Evolutionary conservation across 2,113 vertebrate genomes (phyloP).

Genomic region (Pionites leucogaster): DNA sequence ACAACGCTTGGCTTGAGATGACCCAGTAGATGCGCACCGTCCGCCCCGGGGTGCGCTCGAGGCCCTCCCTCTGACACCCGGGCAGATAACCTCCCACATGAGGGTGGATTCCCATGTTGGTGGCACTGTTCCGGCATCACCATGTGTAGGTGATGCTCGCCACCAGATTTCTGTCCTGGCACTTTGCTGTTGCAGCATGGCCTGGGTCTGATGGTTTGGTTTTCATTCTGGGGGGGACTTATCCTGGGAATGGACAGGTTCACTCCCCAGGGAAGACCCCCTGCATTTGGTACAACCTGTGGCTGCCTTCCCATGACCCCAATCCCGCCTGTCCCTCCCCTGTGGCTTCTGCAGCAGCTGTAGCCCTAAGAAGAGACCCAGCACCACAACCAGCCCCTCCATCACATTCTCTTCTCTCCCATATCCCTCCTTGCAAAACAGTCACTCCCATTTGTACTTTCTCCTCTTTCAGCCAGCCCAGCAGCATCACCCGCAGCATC

Average conservation of each 20-base stretch:
- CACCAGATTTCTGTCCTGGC: background rate
- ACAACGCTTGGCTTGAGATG: background rate
- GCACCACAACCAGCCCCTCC: background rate
- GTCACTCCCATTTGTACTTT: no score
- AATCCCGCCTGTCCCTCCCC: background rate
- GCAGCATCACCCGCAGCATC: background rate
- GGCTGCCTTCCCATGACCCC: background rate
- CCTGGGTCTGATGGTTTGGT: background rate
- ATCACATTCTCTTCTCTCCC: background rate
- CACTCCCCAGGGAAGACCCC: background rate
- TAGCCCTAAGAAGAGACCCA: background rate
- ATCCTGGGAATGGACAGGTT: background rate
- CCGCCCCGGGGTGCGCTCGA: background rate
- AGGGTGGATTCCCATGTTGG: no score
- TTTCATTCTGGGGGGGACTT: background rate
- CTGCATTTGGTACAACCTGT: background rate
- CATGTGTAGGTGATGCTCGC: background rate
- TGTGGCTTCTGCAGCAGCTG: background rate
- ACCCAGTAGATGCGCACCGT: rapidly evolving
- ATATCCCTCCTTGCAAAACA: background rate
- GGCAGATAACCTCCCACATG: background rate
- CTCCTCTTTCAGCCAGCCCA: background rate
- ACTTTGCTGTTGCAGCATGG: background rate
- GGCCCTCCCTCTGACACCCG: rapidly evolving
- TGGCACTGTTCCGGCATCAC: background rate